phyloP scores from a whole-genome alignment of 2,888 invertebrate species.

The Athalia rosae region DNA sequence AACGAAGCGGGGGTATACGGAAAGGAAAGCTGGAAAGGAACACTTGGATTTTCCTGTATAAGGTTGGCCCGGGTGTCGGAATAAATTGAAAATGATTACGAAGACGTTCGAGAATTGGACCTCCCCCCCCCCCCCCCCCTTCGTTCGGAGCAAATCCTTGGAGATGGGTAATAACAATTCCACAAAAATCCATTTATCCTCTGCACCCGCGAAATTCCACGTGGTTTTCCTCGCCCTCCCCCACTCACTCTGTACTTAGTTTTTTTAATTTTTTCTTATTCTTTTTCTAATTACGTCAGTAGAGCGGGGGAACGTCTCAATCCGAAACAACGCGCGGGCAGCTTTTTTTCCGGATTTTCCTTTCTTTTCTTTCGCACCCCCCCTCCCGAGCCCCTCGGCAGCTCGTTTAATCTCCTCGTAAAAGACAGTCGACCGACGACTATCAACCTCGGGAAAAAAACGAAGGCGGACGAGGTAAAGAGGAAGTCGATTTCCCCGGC shows the following conservation, averaged over 20 bases:
- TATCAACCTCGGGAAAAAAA: neutral
- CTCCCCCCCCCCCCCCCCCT: no score
- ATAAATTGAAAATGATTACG: slow-evolving; percentile 69
- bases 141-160: slow-evolving; percentile 26
- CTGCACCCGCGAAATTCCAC: no score
- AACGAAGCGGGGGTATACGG: neutral
- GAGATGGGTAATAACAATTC: slow-evolving; percentile 40
- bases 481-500: neutral
- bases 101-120: slow-evolving; percentile 59
- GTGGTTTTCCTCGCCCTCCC: no score
- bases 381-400: neutral
- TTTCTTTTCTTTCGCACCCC: neutral
- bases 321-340: slow-evolving; percentile 21
- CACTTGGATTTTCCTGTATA: slow-evolving; percentile 17
- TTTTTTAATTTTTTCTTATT: neutral
- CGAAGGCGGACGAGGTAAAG: neutral
- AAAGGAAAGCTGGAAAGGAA: neutral
- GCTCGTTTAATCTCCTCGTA: slow-evolving; percentile 17
- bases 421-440: neutral
- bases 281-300: slow-evolving; percentile 24
- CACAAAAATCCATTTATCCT: no score
- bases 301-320: neutral
- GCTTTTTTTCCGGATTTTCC: neutral
- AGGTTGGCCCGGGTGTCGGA: slow-evolving; percentile 57
- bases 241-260: neutral